Evolutionary conservation across 2,888 invertebrate genomes (phyloP).

Genomic region (Clepsis dumicolana): DNA sequence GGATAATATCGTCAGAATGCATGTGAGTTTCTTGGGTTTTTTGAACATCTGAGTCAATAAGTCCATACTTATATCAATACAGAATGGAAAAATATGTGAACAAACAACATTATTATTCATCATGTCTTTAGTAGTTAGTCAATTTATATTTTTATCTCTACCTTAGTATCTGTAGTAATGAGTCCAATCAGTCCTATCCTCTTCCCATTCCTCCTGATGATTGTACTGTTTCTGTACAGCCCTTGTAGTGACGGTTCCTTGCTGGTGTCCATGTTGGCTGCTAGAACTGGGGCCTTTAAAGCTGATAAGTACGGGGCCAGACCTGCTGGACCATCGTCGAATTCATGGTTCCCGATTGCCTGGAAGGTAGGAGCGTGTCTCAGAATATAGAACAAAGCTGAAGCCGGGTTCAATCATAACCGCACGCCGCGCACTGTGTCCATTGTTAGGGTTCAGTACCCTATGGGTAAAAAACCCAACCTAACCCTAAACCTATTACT

Average conservation of each 20-base stretch:
- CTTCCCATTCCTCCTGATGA: constrained; percentile 88
- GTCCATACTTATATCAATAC: no score
- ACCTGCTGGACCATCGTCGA: constrained; percentile 91
- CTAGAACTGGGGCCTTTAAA: constrained; percentile 89
- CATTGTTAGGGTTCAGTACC: no score
- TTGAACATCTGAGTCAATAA: not conserved
- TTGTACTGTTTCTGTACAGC: constrained; percentile 87
- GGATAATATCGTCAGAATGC: no score
- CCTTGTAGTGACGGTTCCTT: constrained; percentile 88
- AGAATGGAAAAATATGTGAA: not conserved
- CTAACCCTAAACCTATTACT: no score
- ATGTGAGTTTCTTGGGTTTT: not conserved
- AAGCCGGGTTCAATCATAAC: no score
- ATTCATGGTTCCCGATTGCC: constrained; percentile 95
- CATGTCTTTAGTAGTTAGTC: no score
- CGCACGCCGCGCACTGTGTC: no score
- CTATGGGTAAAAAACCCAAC: no score
- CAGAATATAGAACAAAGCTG: no score
- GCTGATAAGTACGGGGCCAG: constrained; percentile 89
- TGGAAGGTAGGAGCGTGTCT: no score
- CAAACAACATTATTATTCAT: not conserved
- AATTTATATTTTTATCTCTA: no score
- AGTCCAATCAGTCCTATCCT: constrained; percentile 93
- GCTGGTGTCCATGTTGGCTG: constrained; percentile 90
- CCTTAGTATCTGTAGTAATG: constrained; percentile 89